Base-by-base conservation (phyloP, 2,113 vertebrate species). In the Paralichthys olivaceus region DNA sequence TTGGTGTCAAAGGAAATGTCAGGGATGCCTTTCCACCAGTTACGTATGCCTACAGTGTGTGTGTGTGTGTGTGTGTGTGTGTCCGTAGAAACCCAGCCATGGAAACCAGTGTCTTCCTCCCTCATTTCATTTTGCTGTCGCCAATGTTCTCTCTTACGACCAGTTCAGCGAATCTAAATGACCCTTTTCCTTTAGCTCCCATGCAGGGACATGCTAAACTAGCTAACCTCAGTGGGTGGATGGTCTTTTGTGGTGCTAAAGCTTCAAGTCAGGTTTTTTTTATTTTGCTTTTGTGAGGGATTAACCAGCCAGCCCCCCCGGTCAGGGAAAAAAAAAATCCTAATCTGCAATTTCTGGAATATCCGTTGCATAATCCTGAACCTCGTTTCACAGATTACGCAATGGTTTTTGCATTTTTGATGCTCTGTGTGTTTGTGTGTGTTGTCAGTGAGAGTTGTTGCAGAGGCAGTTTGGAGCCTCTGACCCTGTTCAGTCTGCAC, bases 291-390 rank as follows among this genome's bases (percentile, higher is more conserved):
- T 37, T 81, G 72, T 51, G 60, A 71, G 29, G 66, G 86, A 90
- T 91, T 88, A 87, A 74, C 15, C 45, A 49, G 45, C 14, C 61
- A 19, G 17, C 32, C 65, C 55, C 37, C 55, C 37, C 64, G 34
- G 37, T 79, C 60, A 32, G 61, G 43, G 5, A 13, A 12, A 54
- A 54, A 51, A 56, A 62, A 62, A 34, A 67, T 80, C 67, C 58
- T 87, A 88, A 90, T 92, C 91, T 72, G 84, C 69, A 69, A n/a
- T 82, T 89, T 90, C 74, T 79, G 73, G 80, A 85, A 87, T 83
- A 84, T 81, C 54, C 11, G 32, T 89, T 91, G 85, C 73, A 56
- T 92, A 92, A 93, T 86, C 81, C 88, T 29, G 67, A 85, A 75
- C 80, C 62, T 84, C 79, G 20, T 20, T 64, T 61, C 53, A 61